Conservation (phyloP, 2,797 vertebrate genomes). For the Delichon dasypus region DNA sequence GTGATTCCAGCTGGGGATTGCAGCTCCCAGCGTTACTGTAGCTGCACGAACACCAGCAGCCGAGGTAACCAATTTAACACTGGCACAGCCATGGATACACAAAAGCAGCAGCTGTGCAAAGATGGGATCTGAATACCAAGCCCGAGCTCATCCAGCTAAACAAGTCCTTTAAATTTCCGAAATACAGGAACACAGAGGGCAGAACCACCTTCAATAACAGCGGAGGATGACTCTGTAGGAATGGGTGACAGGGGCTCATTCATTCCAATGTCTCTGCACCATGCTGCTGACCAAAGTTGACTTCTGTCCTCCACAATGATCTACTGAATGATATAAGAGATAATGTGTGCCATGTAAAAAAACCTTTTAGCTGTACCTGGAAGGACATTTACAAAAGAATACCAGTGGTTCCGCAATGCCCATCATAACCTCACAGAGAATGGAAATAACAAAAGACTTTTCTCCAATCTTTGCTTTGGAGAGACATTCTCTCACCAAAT, state of each 20-base stretch:
- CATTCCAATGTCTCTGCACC: not conserved
- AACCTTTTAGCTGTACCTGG: not conserved
- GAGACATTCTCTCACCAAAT: not conserved
- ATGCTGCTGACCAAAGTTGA: not conserved
- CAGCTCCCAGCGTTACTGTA: not conserved
- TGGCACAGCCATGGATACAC: not conserved
- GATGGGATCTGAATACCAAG: not conserved
- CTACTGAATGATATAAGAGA: not conserved
- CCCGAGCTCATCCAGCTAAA: not conserved
- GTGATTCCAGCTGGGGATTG: not conserved
- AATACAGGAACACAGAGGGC: rapidly evolving
- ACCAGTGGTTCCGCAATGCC: not conserved
- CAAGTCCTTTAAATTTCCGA: not conserved
- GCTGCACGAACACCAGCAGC: not conserved
- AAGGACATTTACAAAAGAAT: not conserved
- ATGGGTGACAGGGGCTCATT: not conserved
- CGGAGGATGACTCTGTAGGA: not conserved
- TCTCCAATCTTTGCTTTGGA: not conserved
- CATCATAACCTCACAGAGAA: not conserved
- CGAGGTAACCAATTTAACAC: not conserved
- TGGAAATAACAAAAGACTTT: not conserved
- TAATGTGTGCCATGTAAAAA: not conserved
- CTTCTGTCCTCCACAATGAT: not conserved
- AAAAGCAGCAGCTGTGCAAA: not conserved
- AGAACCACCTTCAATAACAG: not conserved